phyloP scores from a whole-genome alignment of 2,113 vertebrate species.

The Todiramphus chloris region DNA sequence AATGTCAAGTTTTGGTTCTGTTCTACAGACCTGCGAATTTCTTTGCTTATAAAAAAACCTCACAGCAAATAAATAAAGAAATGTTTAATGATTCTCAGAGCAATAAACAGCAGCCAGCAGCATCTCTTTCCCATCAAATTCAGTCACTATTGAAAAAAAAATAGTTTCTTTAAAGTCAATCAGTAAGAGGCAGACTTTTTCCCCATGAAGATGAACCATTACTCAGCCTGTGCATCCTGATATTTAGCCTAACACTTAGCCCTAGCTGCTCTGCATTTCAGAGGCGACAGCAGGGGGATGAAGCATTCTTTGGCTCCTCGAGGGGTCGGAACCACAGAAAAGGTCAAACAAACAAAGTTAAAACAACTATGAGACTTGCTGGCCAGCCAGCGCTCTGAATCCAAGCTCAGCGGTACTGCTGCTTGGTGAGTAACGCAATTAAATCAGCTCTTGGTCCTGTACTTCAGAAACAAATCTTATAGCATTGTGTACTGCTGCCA shows the following conservation, averaged over 20 bases:
- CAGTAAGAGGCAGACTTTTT: not conserved
- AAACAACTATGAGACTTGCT: conserved; percentile 21
- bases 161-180: not conserved
- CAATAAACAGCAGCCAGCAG: not conserved
- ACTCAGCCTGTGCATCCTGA: not conserved
- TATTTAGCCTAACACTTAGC: not conserved
- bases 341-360: conserved; percentile 40
- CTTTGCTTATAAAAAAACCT: not conserved
- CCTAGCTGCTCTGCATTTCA: not conserved
- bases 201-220: not conserved
- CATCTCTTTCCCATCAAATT: not conserved
- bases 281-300: not conserved
- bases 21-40: not conserved
- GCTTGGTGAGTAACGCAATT: conserved; percentile 70
- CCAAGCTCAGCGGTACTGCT: conserved; percentile 56
- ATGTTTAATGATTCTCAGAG: not conserved
- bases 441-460: conserved; percentile 37
- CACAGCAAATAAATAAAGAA: not conserved
- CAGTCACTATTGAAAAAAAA: not conserved
- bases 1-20: not conserved
- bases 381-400: conserved; percentile 30
- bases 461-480: conserved; percentile 45
- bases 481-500: conserved; percentile 50
- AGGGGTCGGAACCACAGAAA: conserved; percentile 33
- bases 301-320: not conserved